Evolutionary conservation across 2,797 vertebrate species (phyloP).

Genomic region (Brotogeris chrysoptera): DNA sequence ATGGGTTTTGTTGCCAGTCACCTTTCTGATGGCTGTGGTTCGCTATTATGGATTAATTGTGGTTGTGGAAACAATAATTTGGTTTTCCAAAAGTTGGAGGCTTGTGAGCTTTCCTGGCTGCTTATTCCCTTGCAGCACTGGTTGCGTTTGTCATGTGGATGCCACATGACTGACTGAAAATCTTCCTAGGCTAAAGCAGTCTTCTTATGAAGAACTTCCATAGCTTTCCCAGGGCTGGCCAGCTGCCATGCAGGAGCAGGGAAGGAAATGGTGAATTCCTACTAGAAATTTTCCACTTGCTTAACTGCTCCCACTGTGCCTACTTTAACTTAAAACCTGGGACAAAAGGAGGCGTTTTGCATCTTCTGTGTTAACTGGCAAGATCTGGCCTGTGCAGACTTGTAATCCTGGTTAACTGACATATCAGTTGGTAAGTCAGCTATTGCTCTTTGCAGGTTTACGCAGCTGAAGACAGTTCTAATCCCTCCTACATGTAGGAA

Average conservation of each 20-base stretch:
- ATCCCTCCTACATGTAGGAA: neutral
- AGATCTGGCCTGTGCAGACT: neutral
- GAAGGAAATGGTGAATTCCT: neutral
- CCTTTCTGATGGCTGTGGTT: neutral
- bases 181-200: neutral
- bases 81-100: neutral
- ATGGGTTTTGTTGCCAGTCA: neutral
- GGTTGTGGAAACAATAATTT: neutral
- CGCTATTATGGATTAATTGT: neutral
- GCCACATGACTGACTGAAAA: conserved; percentile 11
- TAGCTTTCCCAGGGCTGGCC: neutral
- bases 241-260: neutral
- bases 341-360: neutral
- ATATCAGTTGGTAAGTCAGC: neutral
- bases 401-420: neutral
- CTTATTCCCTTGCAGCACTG: neutral
- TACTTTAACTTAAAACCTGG: neutral
- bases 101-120: neutral
- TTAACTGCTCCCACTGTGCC: neutral
- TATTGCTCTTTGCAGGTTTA: neutral
- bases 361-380: neutral
- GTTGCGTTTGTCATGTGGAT: neutral
- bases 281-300: neutral
- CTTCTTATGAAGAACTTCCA: neutral
- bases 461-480: neutral